Base-by-base conservation (phyloP, 2,797 vertebrate species). In the Cuniculus paca region DNA sequence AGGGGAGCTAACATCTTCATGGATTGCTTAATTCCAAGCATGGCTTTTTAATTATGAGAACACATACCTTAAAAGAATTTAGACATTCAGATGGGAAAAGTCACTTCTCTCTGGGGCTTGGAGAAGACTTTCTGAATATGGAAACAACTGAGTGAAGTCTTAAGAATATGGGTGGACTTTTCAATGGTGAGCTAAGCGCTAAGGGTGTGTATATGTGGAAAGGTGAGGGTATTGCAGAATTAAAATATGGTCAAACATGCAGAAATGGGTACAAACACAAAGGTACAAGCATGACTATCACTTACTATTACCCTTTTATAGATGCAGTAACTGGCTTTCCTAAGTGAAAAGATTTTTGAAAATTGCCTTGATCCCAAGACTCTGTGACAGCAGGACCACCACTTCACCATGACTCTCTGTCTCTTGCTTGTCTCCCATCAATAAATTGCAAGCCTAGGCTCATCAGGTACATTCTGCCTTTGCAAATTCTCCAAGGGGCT, bases 111-210 rank as follows among this genome's bases (percentile, higher is more conserved):
- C 56, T 31, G 45, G 82, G 56, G 42, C 56, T 65, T 72, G 24
- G 60, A 85, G 50, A 83, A 94, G 50, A 13, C 74, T 94, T 88
- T 65, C 70, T 90, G 80, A 92, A 92, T 86, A 63, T 83, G 80
- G 85, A 95, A 93, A 82, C 34, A 74, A 78, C 42, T 42, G 48
- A 54, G 72, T 12, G 56, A 96, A 74, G 74, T 86, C 68, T 50
- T 72, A 56, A 50, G 78, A 39, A 90, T 63, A 34, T 63, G 56
- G 65, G 36, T 28, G 6, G 90, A 87, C 75, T 95, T 79, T 93
- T 84, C 96, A 90, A 34, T 56, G 68, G 61, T 50, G 22, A 68
- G 78, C 26, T 39, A 87, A 81, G 77, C 48, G 81, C 14, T 19
- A n/a, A 31, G 6, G 16, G 5, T 22, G 16, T 52, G 13, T 31